Base-by-base conservation (phyloP, 2,888 invertebrate genomes). In the Ophion costatus region DNA sequence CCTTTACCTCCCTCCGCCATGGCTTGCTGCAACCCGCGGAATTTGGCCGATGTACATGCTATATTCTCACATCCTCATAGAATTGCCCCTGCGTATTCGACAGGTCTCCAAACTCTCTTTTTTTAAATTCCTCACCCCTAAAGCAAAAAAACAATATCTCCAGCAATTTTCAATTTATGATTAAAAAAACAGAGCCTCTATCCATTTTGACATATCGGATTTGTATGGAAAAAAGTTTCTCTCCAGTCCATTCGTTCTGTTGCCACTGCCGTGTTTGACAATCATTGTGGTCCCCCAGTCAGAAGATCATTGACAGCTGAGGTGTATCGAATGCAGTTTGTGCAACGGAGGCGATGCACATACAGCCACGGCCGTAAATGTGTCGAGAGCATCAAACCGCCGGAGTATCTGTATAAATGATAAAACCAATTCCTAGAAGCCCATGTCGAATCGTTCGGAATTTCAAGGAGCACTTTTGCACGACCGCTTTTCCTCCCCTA, bases 31-130 rank as follows among this genome's bases (percentile, higher is more conserved):
- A 78, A 70, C 64, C 78, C 66, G 69, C 80, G 74, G 77, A 80
- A 82, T 84, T 84, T 71, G 75, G 70, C 77, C 79, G 61, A 61
- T 24, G 70, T 70, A 70, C 64, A 80, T n/a, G 42, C 75, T 81
- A 57, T 75, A 75, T 66, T 71, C 45, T 80, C 70, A 75, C 74
- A 63, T 79, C 45, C 45, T 63, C 64, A 33, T 67, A 29, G 64
- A 63, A 79, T 79, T 79, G 69, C 51, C 51, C 24, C 57, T 45
- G 56, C 33, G 56, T 17, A 83, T 79, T 74, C 63, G 74, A 56
- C 22, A 56, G 33, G 29, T 67, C 51, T 33, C 71, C 66, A 56
- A 64, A 77, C 45, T 74, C 42, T 17, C 29, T 7, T 59, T 29
- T 59, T 57, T 67, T 69, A 29, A 33, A 38, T 63, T 38, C 51